Base-by-base conservation (phyloP, 1,140 invertebrate species). In the Ceratina japonica region DNA sequence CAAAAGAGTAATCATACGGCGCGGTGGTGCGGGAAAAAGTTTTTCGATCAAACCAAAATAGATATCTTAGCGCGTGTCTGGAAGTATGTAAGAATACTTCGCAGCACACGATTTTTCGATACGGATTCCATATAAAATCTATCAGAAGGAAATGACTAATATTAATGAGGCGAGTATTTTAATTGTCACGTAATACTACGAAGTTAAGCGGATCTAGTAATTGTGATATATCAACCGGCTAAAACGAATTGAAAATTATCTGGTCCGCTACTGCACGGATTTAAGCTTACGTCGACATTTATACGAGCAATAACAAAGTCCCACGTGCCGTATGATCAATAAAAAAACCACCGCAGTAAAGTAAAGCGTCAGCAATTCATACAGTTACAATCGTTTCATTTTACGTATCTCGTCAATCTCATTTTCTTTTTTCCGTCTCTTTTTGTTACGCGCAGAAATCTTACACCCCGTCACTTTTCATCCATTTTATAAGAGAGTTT, bases 301-400 rank as follows among this genome's bases (percentile, higher is more conserved):
- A 83, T 83, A 75, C 37, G 79, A 75, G 80, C 73, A 85, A 85
- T 80, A 86, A 86, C 75, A 83, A 83, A 75, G 62, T 74, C 56
- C 70, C 68, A 79, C 75, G 75, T 86, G 75, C 15, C 54, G 73
- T 83, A 88, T 84, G 79, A 87, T 89, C 88, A 81, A 87, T 87
- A 83, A 85, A 86, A 81, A 82, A 80, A 69, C 79, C 62, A 81
- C 59, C 52, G 52, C 64, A 78, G 59, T 82, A 87, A 87, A 87
- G 70, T 84, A 75, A 84, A 88, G 81, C 83, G 87, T 89, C 88
- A 89, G 88, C 88, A 74, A 80, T 88, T 89, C 86, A 87, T 81
- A 80, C 72, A 58, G 79, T 84, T 86, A 86, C 80, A 86, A 83
- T 81, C 80, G 79, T 85, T 89, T 82, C 62, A 59, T 84, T 88